phyloP scores from a whole-genome alignment of 2,888 invertebrate species.

The Shargacucullia verbasci region DNA sequence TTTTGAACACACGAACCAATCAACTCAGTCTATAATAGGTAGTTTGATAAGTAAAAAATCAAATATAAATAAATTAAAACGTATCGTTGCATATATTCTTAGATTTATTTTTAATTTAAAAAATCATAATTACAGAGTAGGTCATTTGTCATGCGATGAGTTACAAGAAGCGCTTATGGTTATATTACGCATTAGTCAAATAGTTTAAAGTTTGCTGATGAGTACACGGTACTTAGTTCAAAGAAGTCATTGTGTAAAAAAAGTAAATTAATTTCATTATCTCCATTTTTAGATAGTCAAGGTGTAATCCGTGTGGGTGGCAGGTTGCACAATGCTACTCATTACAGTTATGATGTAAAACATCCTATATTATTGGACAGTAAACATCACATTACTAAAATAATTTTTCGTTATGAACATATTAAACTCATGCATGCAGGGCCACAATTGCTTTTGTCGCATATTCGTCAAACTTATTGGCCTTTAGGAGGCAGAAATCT shows the following conservation, averaged over 20 bases:
- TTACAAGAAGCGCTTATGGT: constrained; percentile 1
- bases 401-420: constrained; percentile 11
- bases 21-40: not conserved
- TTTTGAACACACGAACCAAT: not conserved
- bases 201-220: constrained; percentile 7
- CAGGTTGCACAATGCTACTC: constrained; percentile 8
- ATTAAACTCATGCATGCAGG: constrained; percentile 11
- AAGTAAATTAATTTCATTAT: constrained; percentile 7
- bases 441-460: constrained; percentile 12
- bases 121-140: constrained; percentile 1
- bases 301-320: too few relatives aligned
- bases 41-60: constrained; percentile 1
- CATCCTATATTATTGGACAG: too few relatives aligned
- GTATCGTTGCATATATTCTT: not conserved
- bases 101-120: constrained; percentile 5
- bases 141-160: constrained; percentile 6
- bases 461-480: too few relatives aligned
- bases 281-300: constrained; percentile 4
- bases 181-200: constrained; percentile 9
- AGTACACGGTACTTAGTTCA: constrained; percentile 6
- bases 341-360: too few relatives aligned
- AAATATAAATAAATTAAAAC: constrained; percentile 2
- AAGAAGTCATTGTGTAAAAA: constrained; percentile 5
- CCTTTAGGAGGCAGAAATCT: constrained; percentile 13
- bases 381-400: too few relatives aligned